Base-by-base conservation (phyloP, 2,888 invertebrate genomes). In the Eudasyphora cyanicolor region DNA sequence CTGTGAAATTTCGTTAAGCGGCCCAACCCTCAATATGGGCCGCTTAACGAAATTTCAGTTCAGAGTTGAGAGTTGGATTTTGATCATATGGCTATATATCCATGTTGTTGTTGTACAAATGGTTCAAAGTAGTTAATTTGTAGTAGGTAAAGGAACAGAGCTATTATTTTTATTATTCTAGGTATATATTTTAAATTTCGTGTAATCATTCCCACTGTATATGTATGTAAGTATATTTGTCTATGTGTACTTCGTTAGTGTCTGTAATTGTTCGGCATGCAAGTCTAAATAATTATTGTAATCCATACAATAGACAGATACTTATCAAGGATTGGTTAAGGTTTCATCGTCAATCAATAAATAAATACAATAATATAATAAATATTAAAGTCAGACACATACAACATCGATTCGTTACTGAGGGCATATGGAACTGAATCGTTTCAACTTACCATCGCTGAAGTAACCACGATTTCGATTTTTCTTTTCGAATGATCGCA, bases 401-500 rank as follows among this genome's bases (percentile, higher is more conserved):
- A 62, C 57, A 85, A 78, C 83, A 83, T 74, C 67, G 32, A 80
- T 45, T 67, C 19, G 24, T 14, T 2, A 19, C 17, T 4, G 49
- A 49, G 49, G n/a, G 19, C 49, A 49, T 32, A 32, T 32, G 4
- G 32, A 8, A 32, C 8, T 32, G 32, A 17, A 54, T 8, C 6
- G 21, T 57, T 57, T 27, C 14, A 84, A 93, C 94, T 94, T 93
- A 97, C 97, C 96, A 93, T 96, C 96, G 89, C 94, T 93, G 90
- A 97, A 97, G 86, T 94, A 92, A 85, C 90, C 91, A 88, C 92
- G 88, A 90, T 93, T 92, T 87, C 93, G 87, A 91, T 92, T 92
- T 88, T 91, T 93, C 90, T 93, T 93, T 87, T 94, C 94, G 85
- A 94, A 93, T 87, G 93, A 93, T 86, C 93, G 92, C 86, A 95